phyloP scores from a whole-genome alignment of 2,113 vertebrate species.

The Ondatra zibethicus region DNA sequence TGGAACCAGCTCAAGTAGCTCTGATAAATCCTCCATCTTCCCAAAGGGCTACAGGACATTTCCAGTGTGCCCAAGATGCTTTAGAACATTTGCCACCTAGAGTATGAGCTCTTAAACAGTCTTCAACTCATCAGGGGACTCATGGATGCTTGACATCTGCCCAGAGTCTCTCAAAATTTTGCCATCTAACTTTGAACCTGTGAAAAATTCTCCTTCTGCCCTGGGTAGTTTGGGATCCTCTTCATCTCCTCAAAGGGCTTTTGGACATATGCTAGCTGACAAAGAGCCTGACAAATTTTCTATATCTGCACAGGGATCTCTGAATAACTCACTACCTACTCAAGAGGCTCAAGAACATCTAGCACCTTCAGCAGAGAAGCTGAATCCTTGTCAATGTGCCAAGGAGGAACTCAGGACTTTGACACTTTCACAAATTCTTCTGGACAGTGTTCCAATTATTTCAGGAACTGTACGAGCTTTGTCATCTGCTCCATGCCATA shows the following conservation, averaged over 20 bases:
- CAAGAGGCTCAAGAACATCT: background rate
- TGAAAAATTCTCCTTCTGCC: too few relatives aligned
- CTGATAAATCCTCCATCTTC: background rate
- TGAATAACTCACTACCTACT: background rate
- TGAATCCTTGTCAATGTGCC: background rate
- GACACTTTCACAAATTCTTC: background rate
- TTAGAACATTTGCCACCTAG: background rate
- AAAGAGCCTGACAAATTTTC: background rate
- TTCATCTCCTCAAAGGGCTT: background rate
- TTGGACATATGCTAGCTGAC: background rate
- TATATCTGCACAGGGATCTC: background rate
- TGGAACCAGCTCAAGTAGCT: too few relatives aligned
- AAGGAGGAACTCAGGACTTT: background rate
- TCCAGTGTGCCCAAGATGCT: background rate
- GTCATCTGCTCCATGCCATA: background rate
- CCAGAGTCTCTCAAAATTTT: background rate
- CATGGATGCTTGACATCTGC: background rate
- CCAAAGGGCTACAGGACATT: background rate
- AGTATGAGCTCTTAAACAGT: background rate
- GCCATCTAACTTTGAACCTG: background rate
- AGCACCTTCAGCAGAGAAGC: background rate
- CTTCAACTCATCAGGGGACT: background rate
- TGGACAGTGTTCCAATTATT: background rate
- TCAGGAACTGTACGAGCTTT: too few relatives aligned
- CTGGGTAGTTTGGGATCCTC: background rate